phyloP scores from a whole-genome alignment of 1,140 invertebrate species.

The Akabosia matsudoensis region DNA sequence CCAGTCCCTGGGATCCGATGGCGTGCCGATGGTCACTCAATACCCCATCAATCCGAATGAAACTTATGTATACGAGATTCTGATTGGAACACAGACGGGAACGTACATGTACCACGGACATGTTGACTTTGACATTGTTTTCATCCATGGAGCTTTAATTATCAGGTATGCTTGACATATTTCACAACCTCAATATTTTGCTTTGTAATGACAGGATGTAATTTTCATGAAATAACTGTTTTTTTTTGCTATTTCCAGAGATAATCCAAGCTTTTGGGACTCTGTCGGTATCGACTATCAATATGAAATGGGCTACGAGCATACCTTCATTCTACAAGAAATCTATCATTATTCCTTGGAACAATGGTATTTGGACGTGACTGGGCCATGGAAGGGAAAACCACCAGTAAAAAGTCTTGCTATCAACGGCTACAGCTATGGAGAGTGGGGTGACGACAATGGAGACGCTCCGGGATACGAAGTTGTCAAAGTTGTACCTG shows the following conservation, averaged over 20 bases:
- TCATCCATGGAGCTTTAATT: conserved; percentile 29
- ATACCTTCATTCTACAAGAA: not conserved
- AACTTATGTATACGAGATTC: conserved; percentile 29
- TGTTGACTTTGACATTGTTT: conserved; percentile 30
- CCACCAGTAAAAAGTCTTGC: not conserved
- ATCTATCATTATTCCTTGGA: not conserved
- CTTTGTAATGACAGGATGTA: not conserved
- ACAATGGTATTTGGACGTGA: not conserved
- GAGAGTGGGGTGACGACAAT: not conserved
- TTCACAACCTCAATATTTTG: no score
- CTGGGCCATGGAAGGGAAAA: not conserved
- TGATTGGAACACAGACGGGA: conserved; percentile 22
- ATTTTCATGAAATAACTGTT: not conserved
- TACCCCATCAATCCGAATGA: conserved; percentile 23
- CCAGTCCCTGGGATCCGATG: not conserved
- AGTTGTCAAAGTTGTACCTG: not conserved
- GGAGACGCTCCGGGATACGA: not conserved
- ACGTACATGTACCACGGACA: conserved; percentile 41
- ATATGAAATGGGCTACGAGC: conserved; percentile 11
- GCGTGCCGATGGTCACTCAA: conserved; percentile 25
- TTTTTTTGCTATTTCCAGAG: not conserved
- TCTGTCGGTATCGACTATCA: not conserved
- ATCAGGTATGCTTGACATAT: no score
- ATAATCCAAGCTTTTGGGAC: not conserved
- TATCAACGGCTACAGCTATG: not conserved